phyloP scores from a whole-genome alignment of 1,140 invertebrate genomes.

The Pinna nobilis region DNA sequence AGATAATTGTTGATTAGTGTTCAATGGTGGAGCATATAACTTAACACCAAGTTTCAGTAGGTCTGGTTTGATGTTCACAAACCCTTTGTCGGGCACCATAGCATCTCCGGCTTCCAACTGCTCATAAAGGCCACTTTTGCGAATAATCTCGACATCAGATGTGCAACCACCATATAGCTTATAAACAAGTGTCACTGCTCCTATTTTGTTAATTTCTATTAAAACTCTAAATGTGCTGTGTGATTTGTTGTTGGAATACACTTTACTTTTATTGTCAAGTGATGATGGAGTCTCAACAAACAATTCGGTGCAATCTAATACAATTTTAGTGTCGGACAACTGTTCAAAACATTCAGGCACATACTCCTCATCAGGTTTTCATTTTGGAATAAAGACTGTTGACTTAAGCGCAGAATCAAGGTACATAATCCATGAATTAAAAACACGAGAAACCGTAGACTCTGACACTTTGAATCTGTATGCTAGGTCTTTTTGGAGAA shows the following conservation, averaged over 20 bases:
- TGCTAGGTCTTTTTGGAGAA: constrained; percentile 34
- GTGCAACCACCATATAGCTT: constrained; percentile 26
- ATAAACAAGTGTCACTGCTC: constrained; percentile 31
- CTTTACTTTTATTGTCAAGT: constrained; percentile 21
- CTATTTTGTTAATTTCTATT: constrained; percentile 32
- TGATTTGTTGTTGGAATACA: constrained; percentile 39
- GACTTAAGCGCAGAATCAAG: constrained; percentile 1
- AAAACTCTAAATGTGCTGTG: constrained; percentile 39
- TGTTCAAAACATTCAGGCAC: constrained; percentile 35
- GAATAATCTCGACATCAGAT: constrained; percentile 30
- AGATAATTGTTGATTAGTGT: constrained; percentile 26
- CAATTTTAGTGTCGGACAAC: constrained; percentile 33
- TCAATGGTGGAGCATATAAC: constrained; percentile 32
- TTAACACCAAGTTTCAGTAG: constrained; percentile 20
- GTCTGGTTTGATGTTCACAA: constrained; percentile 26
- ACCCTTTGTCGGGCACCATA: constrained; percentile 42
- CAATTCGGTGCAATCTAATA: constrained; percentile 45
- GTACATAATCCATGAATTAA: constrained; percentile 24
- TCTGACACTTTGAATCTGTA: constrained; percentile 27
- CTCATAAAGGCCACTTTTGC: constrained; percentile 32
- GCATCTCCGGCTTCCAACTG: constrained; percentile 21
- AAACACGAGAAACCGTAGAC: constrained; percentile 21
- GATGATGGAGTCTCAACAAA: constrained; percentile 45
- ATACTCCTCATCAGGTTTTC: not conserved
- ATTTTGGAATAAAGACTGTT: constrained; percentile 19